Conservation (phyloP, 2,888 invertebrate genomes). For the Branchipolynoe longqiensis region DNA sequence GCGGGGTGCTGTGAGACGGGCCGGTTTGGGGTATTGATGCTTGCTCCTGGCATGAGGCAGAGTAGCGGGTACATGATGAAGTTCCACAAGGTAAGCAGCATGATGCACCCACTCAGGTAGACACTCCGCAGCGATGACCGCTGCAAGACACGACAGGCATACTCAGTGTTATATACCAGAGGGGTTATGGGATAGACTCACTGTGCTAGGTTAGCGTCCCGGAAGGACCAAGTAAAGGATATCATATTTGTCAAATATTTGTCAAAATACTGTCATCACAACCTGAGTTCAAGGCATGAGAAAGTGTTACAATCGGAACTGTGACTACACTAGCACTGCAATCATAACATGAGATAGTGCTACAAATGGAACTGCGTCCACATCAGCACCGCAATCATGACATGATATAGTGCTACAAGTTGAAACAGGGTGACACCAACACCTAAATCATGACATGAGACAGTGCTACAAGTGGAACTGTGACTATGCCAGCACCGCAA, state of each 20-base stretch:
- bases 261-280: not conserved
- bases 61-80: constrained; percentile 63
- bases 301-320: not conserved
- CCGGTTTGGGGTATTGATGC: constrained; percentile 15
- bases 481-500: too few species aligned
- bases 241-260: not conserved
- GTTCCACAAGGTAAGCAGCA: constrained; percentile 32
- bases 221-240: not conserved
- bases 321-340: not conserved
- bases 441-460: too few species aligned
- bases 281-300: too few species aligned
- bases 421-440: too few species aligned
- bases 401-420: too few species aligned
- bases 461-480: too few species aligned
- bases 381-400: too few species aligned
- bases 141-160: not conserved
- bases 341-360: too few species aligned
- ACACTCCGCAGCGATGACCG: not conserved
- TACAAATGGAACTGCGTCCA: too few species aligned
- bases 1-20: constrained; percentile 56
- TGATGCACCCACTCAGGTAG: not conserved
- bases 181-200: too few species aligned
- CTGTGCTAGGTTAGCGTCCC: too few species aligned
- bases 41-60: constrained; percentile 60
- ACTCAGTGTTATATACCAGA: too few species aligned